Percentiles rank a stretch among this genome's conserved stretches.
These are phyloP conservation scores for Ennomos quercinarius DNA, from an alignment of 2,888 invertebrate genomes.

Conservation along the genomic window DNA sequence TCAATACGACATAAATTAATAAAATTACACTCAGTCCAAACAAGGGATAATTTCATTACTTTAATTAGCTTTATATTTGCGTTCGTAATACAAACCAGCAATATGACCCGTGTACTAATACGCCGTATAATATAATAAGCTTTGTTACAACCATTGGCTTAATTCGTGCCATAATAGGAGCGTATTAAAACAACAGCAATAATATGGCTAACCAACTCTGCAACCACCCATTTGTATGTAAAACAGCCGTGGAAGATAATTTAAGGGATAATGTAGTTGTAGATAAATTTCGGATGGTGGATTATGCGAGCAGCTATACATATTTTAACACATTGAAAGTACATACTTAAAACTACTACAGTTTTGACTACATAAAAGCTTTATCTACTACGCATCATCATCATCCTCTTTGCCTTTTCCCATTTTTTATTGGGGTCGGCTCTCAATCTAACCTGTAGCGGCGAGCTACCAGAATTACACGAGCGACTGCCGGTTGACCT, in stretches of 20 bases:
- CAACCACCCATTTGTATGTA: conserved; percentile 77
- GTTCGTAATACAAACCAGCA: conserved; percentile 6
- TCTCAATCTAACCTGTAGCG: too few species aligned
- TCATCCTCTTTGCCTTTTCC: too few species aligned
- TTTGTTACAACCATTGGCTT: conserved; percentile 47
- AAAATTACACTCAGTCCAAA: conserved; percentile 12
- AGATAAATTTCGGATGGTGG: conserved; percentile 34
- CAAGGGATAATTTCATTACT: conserved; percentile 22
- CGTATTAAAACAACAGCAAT: conserved; percentile 66
- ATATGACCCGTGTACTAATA: conserved; percentile 23
- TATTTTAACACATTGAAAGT: neutral
- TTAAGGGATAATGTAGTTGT: conserved; percentile 41
- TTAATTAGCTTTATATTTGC: conserved; percentile 25
- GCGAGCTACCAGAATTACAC: too few species aligned
- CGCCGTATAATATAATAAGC: conserved; percentile 31
- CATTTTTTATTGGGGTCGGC: too few species aligned
- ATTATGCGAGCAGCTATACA: conserved; percentile 1
- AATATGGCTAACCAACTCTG: conserved; percentile 62
- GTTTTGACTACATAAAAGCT: too few species aligned
- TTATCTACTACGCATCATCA: too few species aligned
- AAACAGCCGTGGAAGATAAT: conserved; percentile 69
- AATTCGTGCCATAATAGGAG: conserved; percentile 51
- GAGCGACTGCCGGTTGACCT: too few species aligned
- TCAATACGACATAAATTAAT: conserved; percentile 13
- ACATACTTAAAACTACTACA: too few species aligned